A percentile compares a stretch with the other conserved stretches of the same genome.
These are phyloP conservation scores for Sebastes trivittatus DNA, from an alignment of 2,797 vertebrate genomes.

Conservation along the genomic window DNA sequence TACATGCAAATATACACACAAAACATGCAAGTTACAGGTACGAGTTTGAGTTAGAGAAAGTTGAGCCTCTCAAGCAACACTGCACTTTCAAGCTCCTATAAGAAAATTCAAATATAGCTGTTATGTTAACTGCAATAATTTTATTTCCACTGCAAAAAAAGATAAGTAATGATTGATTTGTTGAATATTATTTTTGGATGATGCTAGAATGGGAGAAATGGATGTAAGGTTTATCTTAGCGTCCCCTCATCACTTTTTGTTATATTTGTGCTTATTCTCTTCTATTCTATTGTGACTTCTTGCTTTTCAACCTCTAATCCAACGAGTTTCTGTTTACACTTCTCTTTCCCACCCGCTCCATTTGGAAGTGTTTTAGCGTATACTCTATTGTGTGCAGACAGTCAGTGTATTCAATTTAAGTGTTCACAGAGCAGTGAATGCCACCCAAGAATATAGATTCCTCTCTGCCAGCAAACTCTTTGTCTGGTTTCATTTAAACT, in stretches of 20 bases:
- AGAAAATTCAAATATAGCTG: not conserved
- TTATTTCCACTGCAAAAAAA: not conserved
- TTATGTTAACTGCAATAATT: not conserved
- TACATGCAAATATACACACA: not conserved
- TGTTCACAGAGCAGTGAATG: slow-evolving; percentile 42
- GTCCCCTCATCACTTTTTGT: not conserved
- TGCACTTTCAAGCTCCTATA: not conserved
- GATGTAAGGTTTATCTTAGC: not conserved
- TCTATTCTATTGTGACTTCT: not conserved
- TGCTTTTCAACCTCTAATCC: not conserved
- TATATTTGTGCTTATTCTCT: not conserved
- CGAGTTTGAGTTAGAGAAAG: not conserved
- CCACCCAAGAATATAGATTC: slow-evolving; percentile 34
- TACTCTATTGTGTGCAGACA: slow-evolving; percentile 16
- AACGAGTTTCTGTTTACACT: not conserved
- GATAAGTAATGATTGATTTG: not conserved
- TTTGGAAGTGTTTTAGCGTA: slow-evolving; percentile 26
- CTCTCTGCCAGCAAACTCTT: slow-evolving; percentile 11
- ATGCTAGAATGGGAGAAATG: not conserved
- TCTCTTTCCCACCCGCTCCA: not conserved
- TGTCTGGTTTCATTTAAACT: slow-evolving; percentile 35
- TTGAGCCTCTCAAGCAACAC: not conserved
- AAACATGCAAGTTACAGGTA: not conserved
- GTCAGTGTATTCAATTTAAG: not conserved
- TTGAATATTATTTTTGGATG: not conserved